Evolutionary conservation across 2,113 vertebrate species (phyloP), one percentile per base, ranked within the genome.

Genomic region (Bubo blakistoni): DNA sequence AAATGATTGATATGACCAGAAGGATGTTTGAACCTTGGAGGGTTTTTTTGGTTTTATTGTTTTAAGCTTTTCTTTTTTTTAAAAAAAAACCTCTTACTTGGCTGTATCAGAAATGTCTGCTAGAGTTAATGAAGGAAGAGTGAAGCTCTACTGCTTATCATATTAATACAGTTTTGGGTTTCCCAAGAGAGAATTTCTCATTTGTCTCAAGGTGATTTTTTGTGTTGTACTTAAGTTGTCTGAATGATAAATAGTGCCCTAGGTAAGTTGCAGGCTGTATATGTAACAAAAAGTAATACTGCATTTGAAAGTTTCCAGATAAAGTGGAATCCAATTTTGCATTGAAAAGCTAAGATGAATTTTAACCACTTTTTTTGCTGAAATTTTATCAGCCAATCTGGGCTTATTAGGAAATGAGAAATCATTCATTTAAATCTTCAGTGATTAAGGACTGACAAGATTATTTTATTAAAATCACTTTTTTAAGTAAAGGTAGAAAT

Each of bases 231-330:
- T 98, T 97, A 98, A 97, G 96, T 98, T 98, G 97, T 98, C 97
- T 96, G 97, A 97, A 98, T 98, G 96, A 98, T 97, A 98, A 98
- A 98, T 98, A 98, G 95, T 96, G 94, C 92, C 93, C 84, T 96
- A 90, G 72, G 95, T 97, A 96, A 97, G 96, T 97, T 97, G 59
- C 92, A 96, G 82, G 78, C 96, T 93, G 55, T 97, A 40, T 95
- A 92, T 95, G 85, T 97, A 97, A 96, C 82, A 52, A 96, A 72
- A 94, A 95, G 71, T 97, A 97, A 97, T 97, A 97, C 82, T 96
- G 93, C 81, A 96, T 84, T 97, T 94, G 77, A 95, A 98, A 98
- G 84, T 97, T 97, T 97, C 96, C 92, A 97, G 97, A 97, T 97
- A 97, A 98, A 98, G 87, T 96, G 90, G 72, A 97, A 97, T 98